These are phyloP conservation scores for Ormyrus nitidulus DNA, from an alignment of 2,888 invertebrate species.

Conservation along the genomic window DNA sequence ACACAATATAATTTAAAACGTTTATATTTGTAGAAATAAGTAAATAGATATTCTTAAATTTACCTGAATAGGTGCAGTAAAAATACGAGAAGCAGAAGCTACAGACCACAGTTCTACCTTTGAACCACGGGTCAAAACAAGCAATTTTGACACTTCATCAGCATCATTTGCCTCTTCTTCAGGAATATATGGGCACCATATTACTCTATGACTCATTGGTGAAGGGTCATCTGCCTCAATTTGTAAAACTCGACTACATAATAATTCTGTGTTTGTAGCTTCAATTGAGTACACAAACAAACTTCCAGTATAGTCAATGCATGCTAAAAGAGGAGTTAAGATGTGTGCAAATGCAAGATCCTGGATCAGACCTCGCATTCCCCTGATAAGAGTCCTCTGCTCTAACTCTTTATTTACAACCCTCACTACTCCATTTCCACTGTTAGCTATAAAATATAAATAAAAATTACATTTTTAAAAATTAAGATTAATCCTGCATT, in stretches of 20 bases:
- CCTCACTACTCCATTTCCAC: constrained; percentile 85
- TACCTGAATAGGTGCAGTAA: constrained; percentile 64
- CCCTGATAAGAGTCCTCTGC: constrained; percentile 88
- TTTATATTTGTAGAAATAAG: not conserved
- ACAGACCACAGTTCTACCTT: constrained; percentile 77
- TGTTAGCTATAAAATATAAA: constrained; percentile 62
- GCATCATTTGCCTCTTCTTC: constrained; percentile 77
- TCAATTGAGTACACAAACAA: constrained; percentile 89
- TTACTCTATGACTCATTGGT: constrained; percentile 82
- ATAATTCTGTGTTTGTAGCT: constrained; percentile 74
- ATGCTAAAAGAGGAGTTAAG: constrained; percentile 87
- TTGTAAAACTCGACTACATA: constrained; percentile 80
- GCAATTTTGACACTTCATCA: constrained; percentile 85
- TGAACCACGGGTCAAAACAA: constrained; percentile 88
- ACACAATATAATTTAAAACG: constrained; percentile 2
- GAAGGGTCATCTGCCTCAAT: constrained; percentile 76
- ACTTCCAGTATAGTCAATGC: constrained; percentile 90
- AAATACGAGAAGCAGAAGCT: constrained; percentile 66
- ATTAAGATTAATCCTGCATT: not conserved
- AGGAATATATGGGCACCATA: constrained; percentile 96
- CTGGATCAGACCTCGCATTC: constrained; percentile 91
- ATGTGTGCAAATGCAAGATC: constrained; percentile 94
- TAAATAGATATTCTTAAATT: not conserved
- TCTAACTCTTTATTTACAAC: constrained; percentile 88
- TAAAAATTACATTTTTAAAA: constrained; percentile 4